phyloP scores from a whole-genome alignment of 1,140 invertebrate genomes.

The Leptopilina boulardi region DNA sequence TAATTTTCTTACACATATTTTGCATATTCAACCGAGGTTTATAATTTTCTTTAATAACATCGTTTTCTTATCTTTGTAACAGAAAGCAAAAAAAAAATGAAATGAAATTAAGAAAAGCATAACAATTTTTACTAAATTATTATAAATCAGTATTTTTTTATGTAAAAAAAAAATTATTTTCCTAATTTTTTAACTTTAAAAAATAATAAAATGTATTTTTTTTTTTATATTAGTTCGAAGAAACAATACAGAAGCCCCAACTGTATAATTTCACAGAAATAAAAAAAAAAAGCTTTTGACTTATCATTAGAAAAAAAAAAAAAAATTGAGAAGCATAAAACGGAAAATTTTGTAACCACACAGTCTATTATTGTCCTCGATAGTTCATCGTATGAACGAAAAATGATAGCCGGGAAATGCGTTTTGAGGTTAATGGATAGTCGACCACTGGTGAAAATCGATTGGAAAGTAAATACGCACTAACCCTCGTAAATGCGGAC shows the following conservation, averaged over 20 bases:
- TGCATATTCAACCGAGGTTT: background rate
- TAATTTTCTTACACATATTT: background rate
- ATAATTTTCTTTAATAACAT: no score
- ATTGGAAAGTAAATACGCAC: conserved; percentile 13
- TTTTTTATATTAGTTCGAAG: no score
- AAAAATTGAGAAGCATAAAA: background rate
- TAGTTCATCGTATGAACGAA: background rate
- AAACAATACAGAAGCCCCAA: no score
- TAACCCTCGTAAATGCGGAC: conserved; percentile 28
- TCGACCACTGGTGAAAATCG: conserved; percentile 20
- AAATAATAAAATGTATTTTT: no score
- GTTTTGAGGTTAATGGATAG: conserved; percentile 25
- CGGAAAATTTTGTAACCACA: background rate
- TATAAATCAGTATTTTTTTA: no score
- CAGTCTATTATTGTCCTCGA: conserved; percentile 6
- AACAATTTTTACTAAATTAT: no score
- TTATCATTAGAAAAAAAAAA: background rate
- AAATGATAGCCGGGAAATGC: conserved; percentile 21
- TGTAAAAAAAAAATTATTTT: no score
- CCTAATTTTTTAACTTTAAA: no score
- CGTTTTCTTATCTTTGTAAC: no score
- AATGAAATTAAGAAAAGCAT: no score
- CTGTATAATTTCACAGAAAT: no score
- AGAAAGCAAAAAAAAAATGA: no score
- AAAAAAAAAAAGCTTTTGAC: background rate